phyloP scores from a whole-genome alignment of 37 sponge, comb jelly and placozoan species.

The Mnemiopsis leidyi region DNA sequence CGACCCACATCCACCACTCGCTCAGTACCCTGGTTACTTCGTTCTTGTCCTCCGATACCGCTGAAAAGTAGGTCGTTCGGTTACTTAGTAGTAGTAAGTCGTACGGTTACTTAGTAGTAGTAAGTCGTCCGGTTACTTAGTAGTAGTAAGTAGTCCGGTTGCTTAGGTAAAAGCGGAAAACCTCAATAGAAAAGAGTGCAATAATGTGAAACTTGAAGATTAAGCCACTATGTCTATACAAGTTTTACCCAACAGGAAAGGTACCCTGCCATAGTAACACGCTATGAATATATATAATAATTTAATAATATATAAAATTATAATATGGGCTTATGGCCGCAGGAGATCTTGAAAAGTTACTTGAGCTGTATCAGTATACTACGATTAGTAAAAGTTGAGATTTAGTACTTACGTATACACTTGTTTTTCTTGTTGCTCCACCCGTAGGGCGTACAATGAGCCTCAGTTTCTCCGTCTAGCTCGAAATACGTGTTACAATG shows the following conservation, averaged over 20 bases:
- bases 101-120: too few species aligned
- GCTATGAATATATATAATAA: neutral
- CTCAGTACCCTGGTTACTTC: neutral
- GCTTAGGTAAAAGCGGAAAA: too few species aligned
- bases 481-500: slow-evolving; percentile 58
- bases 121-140: too few species aligned
- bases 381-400: neutral
- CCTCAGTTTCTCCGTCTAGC: neutral
- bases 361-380: neutral
- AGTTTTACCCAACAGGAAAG: too few species aligned
- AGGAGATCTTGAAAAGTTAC: neutral
- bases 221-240: too few species aligned
- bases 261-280: neutral
- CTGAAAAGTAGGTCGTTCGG: neutral
- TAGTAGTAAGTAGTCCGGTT: too few species aligned
- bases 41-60: neutral
- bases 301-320: too few species aligned
- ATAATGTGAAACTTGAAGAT: too few species aligned
- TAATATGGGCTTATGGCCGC: too few species aligned
- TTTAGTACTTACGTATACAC: slow-evolving; percentile 23
- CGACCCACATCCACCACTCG: slow-evolving; percentile 64
- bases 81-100: too few species aligned
- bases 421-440: slow-evolving; percentile 39
- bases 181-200: too few species aligned
- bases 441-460: slow-evolving; percentile 47